Percentiles rank a stretch among this genome's conserved stretches.
Evolutionary conservation across 2,113 vertebrate genomes (phyloP).

Genomic region (Chloropsis cyanopogon): DNA sequence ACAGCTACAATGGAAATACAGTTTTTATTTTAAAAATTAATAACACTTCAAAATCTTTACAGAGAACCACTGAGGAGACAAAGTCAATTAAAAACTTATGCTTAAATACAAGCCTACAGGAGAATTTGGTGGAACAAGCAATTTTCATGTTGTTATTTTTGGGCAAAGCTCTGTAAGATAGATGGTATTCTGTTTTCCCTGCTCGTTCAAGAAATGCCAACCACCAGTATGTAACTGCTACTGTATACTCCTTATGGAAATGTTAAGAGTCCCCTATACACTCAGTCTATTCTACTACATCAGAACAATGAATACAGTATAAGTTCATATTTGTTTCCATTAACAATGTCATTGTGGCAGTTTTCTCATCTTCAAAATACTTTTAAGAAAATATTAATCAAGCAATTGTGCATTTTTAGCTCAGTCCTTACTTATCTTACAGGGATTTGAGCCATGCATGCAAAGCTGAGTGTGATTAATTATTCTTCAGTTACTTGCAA

Average conservation of each 20-base stretch:
- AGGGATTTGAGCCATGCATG: background rate
- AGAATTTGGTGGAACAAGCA: background rate
- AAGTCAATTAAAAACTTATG: background rate
- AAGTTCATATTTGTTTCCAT: background rate
- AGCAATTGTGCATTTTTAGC: background rate
- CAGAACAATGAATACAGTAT: background rate
- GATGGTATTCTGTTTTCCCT: background rate
- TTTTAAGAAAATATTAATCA: background rate
- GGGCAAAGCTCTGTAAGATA: background rate
- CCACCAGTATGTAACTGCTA: background rate
- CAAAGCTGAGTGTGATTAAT: background rate
- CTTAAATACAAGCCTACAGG: background rate
- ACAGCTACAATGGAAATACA: background rate
- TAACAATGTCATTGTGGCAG: background rate
- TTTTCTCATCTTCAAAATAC: background rate
- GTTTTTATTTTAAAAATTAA: background rate
- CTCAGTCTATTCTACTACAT: background rate
- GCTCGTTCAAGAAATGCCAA: background rate
- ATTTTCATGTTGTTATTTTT: background rate
- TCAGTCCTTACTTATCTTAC: background rate
- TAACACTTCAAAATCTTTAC: background rate
- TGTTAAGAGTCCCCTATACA: background rate
- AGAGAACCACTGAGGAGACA: background rate
- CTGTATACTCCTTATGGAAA: background rate
- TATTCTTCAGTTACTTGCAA: background rate